Evolutionary conservation across 2,797 vertebrate species (phyloP).

Genomic region (Buceros bicornis): DNA sequence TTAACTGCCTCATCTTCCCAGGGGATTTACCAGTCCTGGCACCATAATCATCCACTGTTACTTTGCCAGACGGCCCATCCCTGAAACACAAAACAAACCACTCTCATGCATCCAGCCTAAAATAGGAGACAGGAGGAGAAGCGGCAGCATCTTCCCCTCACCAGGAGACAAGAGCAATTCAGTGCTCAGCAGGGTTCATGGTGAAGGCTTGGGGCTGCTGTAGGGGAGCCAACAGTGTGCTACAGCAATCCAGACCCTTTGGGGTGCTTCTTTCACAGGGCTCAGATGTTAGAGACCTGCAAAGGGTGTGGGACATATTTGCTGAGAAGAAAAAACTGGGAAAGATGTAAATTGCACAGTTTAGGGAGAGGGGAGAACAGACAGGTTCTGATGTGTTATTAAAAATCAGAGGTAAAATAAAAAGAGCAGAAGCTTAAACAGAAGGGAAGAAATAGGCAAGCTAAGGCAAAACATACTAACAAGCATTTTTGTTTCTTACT

Average conservation of each 20-base stretch:
- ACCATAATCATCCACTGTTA: slow-evolving; percentile 96
- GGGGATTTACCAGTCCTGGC: slow-evolving; percentile 91
- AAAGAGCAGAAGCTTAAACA: background rate
- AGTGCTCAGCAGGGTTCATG: fast-evolving
- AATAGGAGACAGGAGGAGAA: fast-evolving
- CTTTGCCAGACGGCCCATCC: slow-evolving; percentile 93
- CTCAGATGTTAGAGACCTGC: background rate
- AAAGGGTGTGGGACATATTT: background rate
- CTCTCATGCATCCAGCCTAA: background rate
- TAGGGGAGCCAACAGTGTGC: background rate
- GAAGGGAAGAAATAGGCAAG: background rate
- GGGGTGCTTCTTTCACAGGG: background rate
- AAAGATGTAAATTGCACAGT: background rate
- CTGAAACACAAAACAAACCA: slow-evolving; percentile 73
- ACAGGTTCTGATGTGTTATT: background rate
- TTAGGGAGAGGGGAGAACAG: background rate
- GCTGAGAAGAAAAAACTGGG: background rate
- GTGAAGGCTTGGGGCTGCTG: background rate
- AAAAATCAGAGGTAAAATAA: background rate
- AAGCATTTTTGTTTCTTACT: background rate
- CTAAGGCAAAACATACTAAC: background rate
- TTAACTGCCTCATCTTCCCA: slow-evolving; percentile 95
- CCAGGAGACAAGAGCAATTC: background rate
- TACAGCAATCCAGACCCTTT: background rate
- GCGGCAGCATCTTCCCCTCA: fast-evolving